Conservation (phyloP, 2,797 vertebrate species). For the Danio tinwini region DNA sequence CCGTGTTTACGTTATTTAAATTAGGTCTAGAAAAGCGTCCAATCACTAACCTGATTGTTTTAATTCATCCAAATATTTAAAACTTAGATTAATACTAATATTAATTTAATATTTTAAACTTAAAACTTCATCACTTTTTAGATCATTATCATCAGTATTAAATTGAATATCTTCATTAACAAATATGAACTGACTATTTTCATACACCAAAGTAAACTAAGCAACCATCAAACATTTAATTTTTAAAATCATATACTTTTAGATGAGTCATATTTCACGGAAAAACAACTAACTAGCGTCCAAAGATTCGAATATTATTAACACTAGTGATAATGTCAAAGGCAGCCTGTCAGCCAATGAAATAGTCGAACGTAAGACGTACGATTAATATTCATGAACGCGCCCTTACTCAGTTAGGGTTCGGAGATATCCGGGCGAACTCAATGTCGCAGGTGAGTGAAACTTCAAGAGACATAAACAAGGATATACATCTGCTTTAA, state of each 20-base stretch:
- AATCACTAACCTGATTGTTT: neutral
- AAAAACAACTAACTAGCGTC: neutral
- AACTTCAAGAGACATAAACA: neutral
- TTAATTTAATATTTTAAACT: neutral
- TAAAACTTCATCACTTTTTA: neutral
- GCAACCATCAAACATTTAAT: neutral
- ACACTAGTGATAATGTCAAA: neutral
- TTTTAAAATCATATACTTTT: neutral
- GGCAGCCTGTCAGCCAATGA: slow-evolving; percentile 3
- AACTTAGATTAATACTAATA: too few species aligned
- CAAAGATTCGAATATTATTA: neutral
- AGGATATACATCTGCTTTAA: neutral
- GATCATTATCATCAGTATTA: neutral
- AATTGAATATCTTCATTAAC: neutral
- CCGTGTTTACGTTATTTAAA: neutral
- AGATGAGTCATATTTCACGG: neutral
- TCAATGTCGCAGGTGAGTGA: neutral
- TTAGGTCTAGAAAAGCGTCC: neutral
- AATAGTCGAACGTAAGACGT: neutral
- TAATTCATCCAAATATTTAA: neutral
- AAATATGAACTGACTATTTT: neutral
- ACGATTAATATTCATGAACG: slow-evolving; percentile 17
- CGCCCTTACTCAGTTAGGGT: neutral
- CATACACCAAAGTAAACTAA: neutral
- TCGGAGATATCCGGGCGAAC: neutral